Evolutionary conservation across 2,797 vertebrate species (phyloP), one percentile per base, ranked within the genome.

Genomic region (Xiphorhynchus erythropygius): DNA sequence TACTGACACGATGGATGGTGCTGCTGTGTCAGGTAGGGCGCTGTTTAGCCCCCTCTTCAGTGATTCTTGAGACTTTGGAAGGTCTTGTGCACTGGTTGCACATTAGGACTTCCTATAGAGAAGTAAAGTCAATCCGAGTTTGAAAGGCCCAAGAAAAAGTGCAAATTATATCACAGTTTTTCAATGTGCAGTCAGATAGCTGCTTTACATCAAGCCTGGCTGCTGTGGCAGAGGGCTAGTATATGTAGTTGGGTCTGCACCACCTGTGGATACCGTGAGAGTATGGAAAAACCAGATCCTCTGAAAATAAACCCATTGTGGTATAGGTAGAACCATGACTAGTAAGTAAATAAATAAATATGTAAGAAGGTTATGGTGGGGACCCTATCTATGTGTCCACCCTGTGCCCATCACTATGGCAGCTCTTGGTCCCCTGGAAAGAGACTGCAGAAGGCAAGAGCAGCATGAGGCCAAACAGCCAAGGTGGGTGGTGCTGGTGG

Each of bases 1-100:
- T 94, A 69, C 64, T 94, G 94, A 89, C 70, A 78, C 94, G 95
- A 96, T 88, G 69, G 63, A 95, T 95, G 83, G 33, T 69, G 89
- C 87, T 89, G 92, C 73, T 90, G 3, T 18, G 3, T 80, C 94
- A 96, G 83, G 90, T 89, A 93, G 69, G 71, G 74, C 71, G 30
- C 69, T 63, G 62, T 65, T 89, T 57, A 65, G 63, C 33, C 19
- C 30, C 11, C 30, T 18, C 74, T 83, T 76, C 69, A 60, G 27
- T 71, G 71, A 18, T 57, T 91, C 1, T 0, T 68, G 86, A 63
- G 82, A 46, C 79, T 93, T 92, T 0, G 3, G 62, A 63, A 92
- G 62, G 46, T 56, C 75, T 85, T 3, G 2, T 44, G 44, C 15
- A 7, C 5, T 84, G 69, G 65, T 73, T 81, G 62, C 57, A 9